Conservation (phyloP, 2,888 invertebrate species). For the Subacronicta megacephala region DNA sequence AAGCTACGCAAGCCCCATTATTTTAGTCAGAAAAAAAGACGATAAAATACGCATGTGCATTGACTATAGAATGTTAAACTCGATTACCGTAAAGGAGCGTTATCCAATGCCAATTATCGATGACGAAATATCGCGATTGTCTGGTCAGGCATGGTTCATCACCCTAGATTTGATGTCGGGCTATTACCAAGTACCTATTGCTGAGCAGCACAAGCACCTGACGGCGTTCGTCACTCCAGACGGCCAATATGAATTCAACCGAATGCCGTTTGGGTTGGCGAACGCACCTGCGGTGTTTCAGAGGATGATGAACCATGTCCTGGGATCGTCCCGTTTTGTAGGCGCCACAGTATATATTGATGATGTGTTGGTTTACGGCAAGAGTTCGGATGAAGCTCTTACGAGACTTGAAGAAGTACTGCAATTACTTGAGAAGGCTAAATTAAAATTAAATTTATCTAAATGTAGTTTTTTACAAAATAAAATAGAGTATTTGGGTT, state of each 20-base stretch:
- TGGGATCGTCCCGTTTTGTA: conserved; percentile 13
- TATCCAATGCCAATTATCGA: conserved; percentile 50
- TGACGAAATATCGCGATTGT: conserved; percentile 30
- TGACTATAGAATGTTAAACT: conserved; percentile 10
- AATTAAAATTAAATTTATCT: conserved; percentile 10
- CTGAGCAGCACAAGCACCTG: neutral
- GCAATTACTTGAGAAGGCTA: neutral
- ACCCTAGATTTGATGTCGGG: conserved; percentile 7
- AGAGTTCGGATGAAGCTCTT: neutral
- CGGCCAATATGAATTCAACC: conserved; percentile 64
- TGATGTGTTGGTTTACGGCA: conserved; percentile 3
- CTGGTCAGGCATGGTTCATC: conserved; percentile 16
- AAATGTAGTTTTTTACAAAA: conserved; percentile 20
- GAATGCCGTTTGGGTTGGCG: conserved; percentile 54
- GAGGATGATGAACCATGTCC: conserved; percentile 26
- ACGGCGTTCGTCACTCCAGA: too few species aligned
- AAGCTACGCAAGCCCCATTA: conserved; percentile 16
- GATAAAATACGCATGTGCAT: conserved; percentile 6
- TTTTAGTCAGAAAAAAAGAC: conserved; percentile 16
- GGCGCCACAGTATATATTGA: conserved; percentile 11
- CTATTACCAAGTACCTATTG: conserved; percentile 6
- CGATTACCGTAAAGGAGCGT: conserved; percentile 39
- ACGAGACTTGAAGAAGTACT: conserved; percentile 1
- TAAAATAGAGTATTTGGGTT: conserved; percentile 14
- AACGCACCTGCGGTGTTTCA: conserved; percentile 41